phyloP scores from a whole-genome alignment of 2,797 vertebrate species.

The Alectoris magna region DNA sequence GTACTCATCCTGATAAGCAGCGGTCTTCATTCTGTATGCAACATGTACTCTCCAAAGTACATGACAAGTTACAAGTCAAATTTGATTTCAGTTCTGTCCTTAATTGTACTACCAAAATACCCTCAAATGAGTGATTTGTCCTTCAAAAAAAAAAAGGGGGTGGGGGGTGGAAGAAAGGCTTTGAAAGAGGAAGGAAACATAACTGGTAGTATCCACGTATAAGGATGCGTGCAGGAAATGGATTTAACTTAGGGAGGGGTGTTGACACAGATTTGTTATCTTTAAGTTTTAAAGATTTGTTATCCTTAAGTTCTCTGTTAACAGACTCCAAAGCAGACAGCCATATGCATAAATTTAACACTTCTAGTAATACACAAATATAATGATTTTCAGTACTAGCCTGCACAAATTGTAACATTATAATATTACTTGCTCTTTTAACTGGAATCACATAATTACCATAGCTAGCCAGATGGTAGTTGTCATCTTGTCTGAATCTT shows the following conservation, averaged over 20 bases:
- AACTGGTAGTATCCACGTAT: background rate
- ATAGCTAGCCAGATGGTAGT: conserved; percentile 26
- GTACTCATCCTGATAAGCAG: background rate
- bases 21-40: background rate
- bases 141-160: background rate
- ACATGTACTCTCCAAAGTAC: background rate
- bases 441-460: background rate
- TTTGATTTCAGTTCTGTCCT: background rate
- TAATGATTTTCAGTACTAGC: background rate
- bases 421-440: background rate
- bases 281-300: too few relatives aligned
- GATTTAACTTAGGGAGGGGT: background rate
- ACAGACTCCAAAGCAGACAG: background rate
- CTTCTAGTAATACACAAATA: background rate
- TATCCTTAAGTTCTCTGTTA: background rate
- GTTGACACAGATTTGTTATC: background rate
- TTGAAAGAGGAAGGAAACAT: background rate
- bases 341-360: background rate
- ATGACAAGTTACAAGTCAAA: background rate
- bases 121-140: background rate
- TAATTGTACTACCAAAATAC: background rate
- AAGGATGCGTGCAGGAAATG: background rate
- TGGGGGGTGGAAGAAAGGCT: background rate
- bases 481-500: conserved; percentile 72
- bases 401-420: background rate